These are phyloP conservation scores for Meloidogyne hapla DNA, from an alignment of 1,140 invertebrate species.

Conservation along the genomic window DNA sequence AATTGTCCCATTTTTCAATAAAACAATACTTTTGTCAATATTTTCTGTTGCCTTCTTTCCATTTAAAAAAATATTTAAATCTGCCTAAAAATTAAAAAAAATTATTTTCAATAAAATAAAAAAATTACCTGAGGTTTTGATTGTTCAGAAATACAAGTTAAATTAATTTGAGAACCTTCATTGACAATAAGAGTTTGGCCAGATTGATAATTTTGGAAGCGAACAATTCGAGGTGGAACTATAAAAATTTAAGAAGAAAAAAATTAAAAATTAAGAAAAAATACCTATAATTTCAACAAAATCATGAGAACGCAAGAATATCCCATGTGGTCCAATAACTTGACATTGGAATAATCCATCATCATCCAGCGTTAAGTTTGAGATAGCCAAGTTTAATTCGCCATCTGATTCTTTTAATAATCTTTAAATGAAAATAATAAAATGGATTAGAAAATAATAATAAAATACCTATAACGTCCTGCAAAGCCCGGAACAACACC, in stretches of 20 bases:
- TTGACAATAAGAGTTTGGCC: constrained; percentile 40
- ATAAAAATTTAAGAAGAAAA: constrained; percentile 26
- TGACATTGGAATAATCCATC: constrained; percentile 52
- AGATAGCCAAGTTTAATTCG: constrained; percentile 48
- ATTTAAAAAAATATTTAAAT: constrained; percentile 47
- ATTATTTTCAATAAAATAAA: not conserved
- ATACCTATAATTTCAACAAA: constrained; percentile 45
- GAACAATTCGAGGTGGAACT: constrained; percentile 46
- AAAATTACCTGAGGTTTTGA: constrained; percentile 39
- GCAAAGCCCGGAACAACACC: constrained; percentile 38
- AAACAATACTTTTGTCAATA: constrained; percentile 29
- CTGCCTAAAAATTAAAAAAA: constrained; percentile 13
- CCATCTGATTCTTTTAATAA: constrained; percentile 43
- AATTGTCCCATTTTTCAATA: constrained; percentile 41
- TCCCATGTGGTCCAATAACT: constrained; percentile 30
- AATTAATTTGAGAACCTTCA: constrained; percentile 43
- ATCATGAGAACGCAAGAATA: constrained; percentile 39
- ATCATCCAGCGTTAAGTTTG: constrained; percentile 40
- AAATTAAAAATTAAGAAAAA: constrained; percentile 28
- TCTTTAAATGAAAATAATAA: not conserved
- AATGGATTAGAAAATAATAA: too few species aligned
- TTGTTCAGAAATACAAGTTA: constrained; percentile 39
- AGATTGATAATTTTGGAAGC: constrained; percentile 44
- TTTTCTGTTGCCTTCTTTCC: constrained; percentile 43
- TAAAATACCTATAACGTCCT: constrained; percentile 39